A percentile compares a stretch with the other conserved stretches of the same genome.
Evolutionary conservation across 2,113 vertebrate genomes (phyloP).

Genomic region (Aegithalos caudatus): DNA sequence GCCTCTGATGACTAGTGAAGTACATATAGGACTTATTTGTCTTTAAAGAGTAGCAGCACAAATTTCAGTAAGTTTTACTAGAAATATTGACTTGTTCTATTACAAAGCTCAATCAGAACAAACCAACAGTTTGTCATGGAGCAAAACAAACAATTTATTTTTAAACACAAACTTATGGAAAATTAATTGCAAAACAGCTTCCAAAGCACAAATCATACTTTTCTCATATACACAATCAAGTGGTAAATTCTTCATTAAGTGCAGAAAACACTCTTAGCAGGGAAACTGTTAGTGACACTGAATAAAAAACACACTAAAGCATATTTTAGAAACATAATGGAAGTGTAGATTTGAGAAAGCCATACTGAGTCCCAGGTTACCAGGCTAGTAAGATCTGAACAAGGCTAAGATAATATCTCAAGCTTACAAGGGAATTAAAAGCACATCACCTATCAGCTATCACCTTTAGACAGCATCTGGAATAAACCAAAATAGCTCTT

Average conservation of each 20-base stretch:
- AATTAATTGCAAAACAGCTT: neutral
- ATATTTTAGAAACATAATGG: neutral
- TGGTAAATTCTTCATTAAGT: neutral
- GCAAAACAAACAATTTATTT: neutral
- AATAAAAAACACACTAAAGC: neutral
- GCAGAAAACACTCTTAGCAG: neutral
- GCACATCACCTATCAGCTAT: neutral
- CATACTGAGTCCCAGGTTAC: neutral
- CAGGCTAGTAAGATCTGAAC: neutral
- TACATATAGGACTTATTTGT: neutral
- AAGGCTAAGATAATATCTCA: neutral
- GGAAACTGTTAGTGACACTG: neutral
- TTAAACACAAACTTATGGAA: neutral
- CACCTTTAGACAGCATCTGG: neutral
- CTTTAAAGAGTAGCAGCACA: neutral
- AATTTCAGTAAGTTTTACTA: neutral
- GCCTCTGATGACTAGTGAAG: neutral
- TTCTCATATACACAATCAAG: neutral
- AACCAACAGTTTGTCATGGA: neutral
- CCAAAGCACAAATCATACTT: neutral
- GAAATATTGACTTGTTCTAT: neutral
- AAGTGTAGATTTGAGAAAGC: neutral
- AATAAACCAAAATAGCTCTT: neutral
- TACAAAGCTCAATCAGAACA: neutral
- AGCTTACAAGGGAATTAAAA: neutral